phyloP scores from a whole-genome alignment of 23 tunicate species.

The Halocynthia aurantium region DNA sequence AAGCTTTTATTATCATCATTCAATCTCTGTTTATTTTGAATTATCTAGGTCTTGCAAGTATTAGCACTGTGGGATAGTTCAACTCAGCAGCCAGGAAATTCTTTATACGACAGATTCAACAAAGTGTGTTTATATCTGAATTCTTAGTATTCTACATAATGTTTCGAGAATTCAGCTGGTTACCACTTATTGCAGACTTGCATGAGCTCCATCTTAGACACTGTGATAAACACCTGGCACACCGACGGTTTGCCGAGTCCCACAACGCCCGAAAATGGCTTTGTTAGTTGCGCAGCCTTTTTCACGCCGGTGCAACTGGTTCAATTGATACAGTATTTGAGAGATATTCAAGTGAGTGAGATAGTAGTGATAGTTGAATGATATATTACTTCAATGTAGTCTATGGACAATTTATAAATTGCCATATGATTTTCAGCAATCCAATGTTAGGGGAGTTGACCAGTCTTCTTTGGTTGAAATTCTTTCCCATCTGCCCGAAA shows the following conservation, averaged over 20 bases:
- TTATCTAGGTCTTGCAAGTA: slow-evolving; percentile 56
- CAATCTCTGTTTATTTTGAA: background rate
- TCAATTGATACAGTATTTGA: slow-evolving; percentile 57
- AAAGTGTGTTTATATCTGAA: background rate
- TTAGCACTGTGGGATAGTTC: slow-evolving; percentile 54
- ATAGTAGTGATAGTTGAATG: background rate
- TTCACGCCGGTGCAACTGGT: slow-evolving; percentile 49
- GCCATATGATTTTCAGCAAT: slow-evolving; percentile 33
- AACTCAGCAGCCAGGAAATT: slow-evolving; percentile 19
- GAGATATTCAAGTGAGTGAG: slow-evolving; percentile 51
- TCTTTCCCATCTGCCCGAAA: slow-evolving; percentile 61
- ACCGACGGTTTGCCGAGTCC: slow-evolving; percentile 23
- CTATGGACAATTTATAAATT: background rate
- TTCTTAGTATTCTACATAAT: background rate
- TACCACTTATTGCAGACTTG: slow-evolving; percentile 2
- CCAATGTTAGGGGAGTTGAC: slow-evolving; percentile 96
- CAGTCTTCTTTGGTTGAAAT: slow-evolving; percentile 63
- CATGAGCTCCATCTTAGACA: slow-evolving; percentile 44
- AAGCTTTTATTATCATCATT: background rate
- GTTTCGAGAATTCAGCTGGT: too few relatives aligned
- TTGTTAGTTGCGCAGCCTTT: slow-evolving; percentile 38
- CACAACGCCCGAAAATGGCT: slow-evolving; percentile 17
- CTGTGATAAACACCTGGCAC: slow-evolving; percentile 49
- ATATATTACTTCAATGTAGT: background rate
- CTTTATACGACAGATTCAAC: slow-evolving; percentile 16